Evolutionary conservation across 2,113 vertebrate species (phyloP), one percentile per base, ranked within the genome.

Genomic region (Brachirus orientalis): DNA sequence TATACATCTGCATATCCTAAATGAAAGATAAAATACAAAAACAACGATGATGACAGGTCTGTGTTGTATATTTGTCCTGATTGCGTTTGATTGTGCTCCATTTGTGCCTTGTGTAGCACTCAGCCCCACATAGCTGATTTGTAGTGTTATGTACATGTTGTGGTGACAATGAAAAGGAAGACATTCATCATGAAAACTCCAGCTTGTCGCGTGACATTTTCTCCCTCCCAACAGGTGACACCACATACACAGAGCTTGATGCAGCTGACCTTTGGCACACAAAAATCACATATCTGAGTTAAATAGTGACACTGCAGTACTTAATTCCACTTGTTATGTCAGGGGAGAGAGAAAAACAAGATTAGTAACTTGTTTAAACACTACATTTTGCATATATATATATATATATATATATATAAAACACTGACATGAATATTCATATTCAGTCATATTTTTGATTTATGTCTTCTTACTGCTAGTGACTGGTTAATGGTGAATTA

Each of bases 401-500:
- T n/a, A n/a, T n/a, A n/a, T n/a, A n/a, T n/a, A n/a, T n/a, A n/a
- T n/a, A 28, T 28, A 53, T 47, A n/a, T 37, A 53, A 20, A 35
- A 3, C 6, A 33, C 28, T 28, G 33, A 22, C 33, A 28, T 55
- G 8, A 1, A 19, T 48, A 60, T 19, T 12, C 13, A 40, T 17
- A 50, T 48, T 5, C 16, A 60, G 19, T 12, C 13, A 40, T 17
- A 50, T 48, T 5, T 11, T 38, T 62, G 16, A 53, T 48, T 43
- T 38, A 55, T 56, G 44, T 8, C 28, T 37, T 10, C 14, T 45
- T 11, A 16, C 3, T 45, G 62, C 28, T 17, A 2, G 16, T 12
- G 11, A 48, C 43, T 18, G 41, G 8, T 13, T n/a, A n/a, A n/a
- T n/a, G 28, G 47, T 64, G 73, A 81, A 88, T 81, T 78, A 75